Evolutionary conservation across 1,140 invertebrate genomes (phyloP), one percentile per base, ranked within the genome.

Genomic region (Manduca sexta): DNA sequence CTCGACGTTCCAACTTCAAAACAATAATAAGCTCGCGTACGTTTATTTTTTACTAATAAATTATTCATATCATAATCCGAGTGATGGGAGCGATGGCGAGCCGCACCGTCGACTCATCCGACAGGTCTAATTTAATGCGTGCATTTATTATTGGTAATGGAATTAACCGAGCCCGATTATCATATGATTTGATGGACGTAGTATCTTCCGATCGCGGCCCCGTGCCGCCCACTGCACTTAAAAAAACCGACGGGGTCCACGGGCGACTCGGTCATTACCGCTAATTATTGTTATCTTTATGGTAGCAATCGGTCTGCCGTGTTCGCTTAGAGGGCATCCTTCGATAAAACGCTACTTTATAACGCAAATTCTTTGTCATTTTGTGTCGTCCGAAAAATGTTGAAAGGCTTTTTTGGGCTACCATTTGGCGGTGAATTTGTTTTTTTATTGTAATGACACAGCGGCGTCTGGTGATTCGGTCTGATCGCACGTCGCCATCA

Each of bases 211-310:
- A 82, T 84, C 78, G 55, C 53, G 49, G 62, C 61, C 57, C 60
- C 56, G 61, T 56, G 61, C 76, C 74, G 76, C 76, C 77, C 74
- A 76, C 72, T 60, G 69, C 62, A 72, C 68, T 71, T 69, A 56
- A 55, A 70, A 76, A 74, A 67, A 67, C 60, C 50, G 48, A 49
- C 56, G n/a, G 56, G 56, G 57, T 59, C 66, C 63, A 63, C 68
- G 57, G 66, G 60, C 50, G 58, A 71, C 52, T 65, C 49, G 64
- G 68, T 77, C 72, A 84, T 84, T 80, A 80, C 60, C 51, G 63
- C 78, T 84, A 84, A 84, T 82, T 84, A 82, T 82, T 84, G 72
- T 82, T 82, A 82, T 84, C 75, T 82, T 69, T 78, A 74, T 81
- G 60, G 76, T 81, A 82, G 76, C 76, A 70, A 78, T 84, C 74